A percentile compares a stretch with the other conserved stretches of the same genome.
These are phyloP conservation scores for Leucosticte australis DNA, from an alignment of 2,113 vertebrate species.

Conservation along the genomic window DNA sequence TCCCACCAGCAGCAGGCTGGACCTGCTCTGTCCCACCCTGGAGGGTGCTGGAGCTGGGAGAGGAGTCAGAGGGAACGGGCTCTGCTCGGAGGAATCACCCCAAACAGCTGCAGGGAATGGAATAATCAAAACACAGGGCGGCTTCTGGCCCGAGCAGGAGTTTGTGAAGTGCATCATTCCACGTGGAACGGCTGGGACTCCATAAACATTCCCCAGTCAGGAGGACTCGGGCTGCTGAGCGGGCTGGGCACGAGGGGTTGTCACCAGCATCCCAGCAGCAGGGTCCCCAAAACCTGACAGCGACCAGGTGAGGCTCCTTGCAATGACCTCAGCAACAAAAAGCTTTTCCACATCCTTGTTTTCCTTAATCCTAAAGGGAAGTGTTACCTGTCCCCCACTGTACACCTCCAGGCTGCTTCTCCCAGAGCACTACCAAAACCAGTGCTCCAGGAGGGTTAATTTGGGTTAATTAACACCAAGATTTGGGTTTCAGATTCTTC, in stretches of 20 bases:
- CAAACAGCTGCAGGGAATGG: background rate
- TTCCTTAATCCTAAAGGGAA: background rate
- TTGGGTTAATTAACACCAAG: background rate
- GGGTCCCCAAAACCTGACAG: background rate
- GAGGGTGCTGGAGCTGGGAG: slow-evolving; percentile 30
- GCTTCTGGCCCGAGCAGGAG: background rate
- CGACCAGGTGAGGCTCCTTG: background rate
- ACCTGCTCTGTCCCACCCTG: slow-evolving; percentile 15
- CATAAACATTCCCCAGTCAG: background rate
- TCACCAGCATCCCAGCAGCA: background rate
- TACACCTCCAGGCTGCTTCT: background rate
- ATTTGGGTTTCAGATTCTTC: background rate
- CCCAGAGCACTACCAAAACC: background rate
- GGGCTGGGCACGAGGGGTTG: rapidly evolving
- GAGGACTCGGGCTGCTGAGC: background rate
- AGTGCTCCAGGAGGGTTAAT: too few species aligned
- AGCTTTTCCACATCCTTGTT: background rate
- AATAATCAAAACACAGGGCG: background rate
- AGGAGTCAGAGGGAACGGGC: background rate
- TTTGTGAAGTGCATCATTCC: background rate
- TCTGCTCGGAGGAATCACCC: background rate
- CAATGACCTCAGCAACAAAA: background rate
- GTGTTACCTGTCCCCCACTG: background rate
- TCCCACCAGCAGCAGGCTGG: slow-evolving; percentile 54
- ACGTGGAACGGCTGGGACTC: background rate